Percentiles rank a stretch among this genome's conserved stretches.
Conservation (phyloP, 2,797 vertebrate species). For the Myotis planiceps region DNA sequence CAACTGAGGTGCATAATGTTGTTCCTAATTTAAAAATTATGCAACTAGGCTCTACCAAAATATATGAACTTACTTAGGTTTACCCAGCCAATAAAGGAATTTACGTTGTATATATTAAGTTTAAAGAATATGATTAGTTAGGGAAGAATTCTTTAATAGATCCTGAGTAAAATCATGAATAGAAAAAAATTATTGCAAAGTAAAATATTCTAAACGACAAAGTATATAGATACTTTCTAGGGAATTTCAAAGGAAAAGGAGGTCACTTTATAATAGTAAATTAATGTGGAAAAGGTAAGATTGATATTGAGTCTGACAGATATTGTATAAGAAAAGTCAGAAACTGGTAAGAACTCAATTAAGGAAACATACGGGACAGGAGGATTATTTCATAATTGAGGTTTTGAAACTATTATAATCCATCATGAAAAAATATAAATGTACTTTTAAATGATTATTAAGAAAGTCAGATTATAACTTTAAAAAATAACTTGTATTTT, state of each 20-base stretch:
- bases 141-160: neutral
- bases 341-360: neutral
- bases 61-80: neutral
- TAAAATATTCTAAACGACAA: constrained; percentile 4
- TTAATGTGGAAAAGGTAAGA: neutral
- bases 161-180: constrained; percentile 23
- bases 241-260: neutral
- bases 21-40: neutral
- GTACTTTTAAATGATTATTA: neutral
- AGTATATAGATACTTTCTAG: neutral
- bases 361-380: neutral
- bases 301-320: neutral
- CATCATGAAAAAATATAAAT: neutral
- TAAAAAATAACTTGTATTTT: neutral
- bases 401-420: neutral
- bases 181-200: neutral
- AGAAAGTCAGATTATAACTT: neutral
- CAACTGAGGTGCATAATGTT: neutral
- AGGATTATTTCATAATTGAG: constrained; percentile 27
- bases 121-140: constrained; percentile 46
- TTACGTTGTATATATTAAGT: neutral
- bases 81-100: neutral
- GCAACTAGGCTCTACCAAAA: neutral
- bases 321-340: neutral
- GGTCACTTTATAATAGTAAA: neutral